Evolutionary conservation across 2,888 invertebrate genomes (phyloP), one percentile per base, ranked within the genome.

Genomic region (Cryptus viduatorius): DNA sequence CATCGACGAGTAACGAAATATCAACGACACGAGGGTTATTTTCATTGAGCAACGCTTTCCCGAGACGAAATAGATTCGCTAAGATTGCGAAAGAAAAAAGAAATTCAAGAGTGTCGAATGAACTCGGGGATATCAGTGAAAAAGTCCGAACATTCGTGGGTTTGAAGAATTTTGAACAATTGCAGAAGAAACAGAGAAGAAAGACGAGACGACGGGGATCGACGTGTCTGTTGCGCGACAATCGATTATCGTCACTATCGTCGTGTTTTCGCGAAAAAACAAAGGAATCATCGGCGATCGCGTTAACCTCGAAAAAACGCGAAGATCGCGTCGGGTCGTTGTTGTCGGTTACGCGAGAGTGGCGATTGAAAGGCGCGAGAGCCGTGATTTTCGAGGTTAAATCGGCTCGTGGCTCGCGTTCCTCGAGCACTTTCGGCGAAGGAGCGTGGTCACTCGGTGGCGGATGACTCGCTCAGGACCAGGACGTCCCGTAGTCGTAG

Each of bases 391-490:
- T 14, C 64, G 69, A 78, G 46, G 16, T 48, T 29, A 16, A 19
- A 31, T 53, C 53, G 19, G 53, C 53, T 64, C 77, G 77, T 53
- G 37, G 31, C 50, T 59, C 71, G 19, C 29, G 2, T 71, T 42
- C 24, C 10, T 31, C 16, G 71, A 56, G 42, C 14, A 31, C 65
- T 46, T 77, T 79, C 72, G 73, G 19, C 56, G 79, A 50, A 10
- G 73, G 44, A 67, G 61, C 75, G 50, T 89, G 89, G 85, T 89
- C 88, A 88, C 89, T 89, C 86, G 90, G 91, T 90, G 92, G 91
- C 92, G 92, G 93, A 93, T 93, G 93, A 93, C 92, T 92, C 91
- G 90, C 87, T 87, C 88, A 90, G 89, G 89, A 90, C 89, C 82
- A 88, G 87, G 84, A 84, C 86, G 85, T 88, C 89, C 90, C 89